A percentile compares a stretch with the other conserved stretches of the same genome.
These are phyloP conservation scores for Sisyra nigra DNA, from an alignment of 2,888 invertebrate genomes.

Conservation along the genomic window DNA sequence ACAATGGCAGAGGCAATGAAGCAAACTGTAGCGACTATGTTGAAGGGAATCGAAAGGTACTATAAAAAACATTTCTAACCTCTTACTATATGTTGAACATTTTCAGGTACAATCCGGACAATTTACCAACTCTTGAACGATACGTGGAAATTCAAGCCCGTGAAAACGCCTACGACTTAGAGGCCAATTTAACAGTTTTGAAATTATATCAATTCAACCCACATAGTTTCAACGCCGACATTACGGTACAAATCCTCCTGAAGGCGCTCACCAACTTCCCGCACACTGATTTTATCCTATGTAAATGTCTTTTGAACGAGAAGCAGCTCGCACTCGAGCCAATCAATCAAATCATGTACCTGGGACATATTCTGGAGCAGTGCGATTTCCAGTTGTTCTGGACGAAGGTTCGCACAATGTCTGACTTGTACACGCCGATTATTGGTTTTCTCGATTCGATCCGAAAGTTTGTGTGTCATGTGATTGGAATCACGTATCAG, in stretches of 20 bases:
- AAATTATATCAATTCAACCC: conserved; percentile 97
- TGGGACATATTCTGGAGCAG: conserved; percentile 83
- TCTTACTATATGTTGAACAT: conserved; percentile 4
- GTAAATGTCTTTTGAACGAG: conserved; percentile 88
- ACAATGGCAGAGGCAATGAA: conserved; percentile 58
- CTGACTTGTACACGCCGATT: conserved; percentile 61
- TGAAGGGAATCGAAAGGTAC: conserved; percentile 87
- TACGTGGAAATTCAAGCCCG: conserved; percentile 87
- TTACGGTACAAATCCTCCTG: conserved; percentile 78
- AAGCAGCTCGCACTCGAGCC: conserved; percentile 63
- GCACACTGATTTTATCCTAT: conserved; percentile 93
- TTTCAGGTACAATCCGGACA: conserved; percentile 89
- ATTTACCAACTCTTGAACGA: conserved; percentile 73
- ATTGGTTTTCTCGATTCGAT: conserved; percentile 89
- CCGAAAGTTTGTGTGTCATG: conserved; percentile 92
- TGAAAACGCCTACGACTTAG: conserved; percentile 90
- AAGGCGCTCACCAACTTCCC: conserved; percentile 96
- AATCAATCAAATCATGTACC: conserved; percentile 73
- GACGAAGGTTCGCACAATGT: conserved; percentile 60
- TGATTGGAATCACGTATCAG: conserved; percentile 94
- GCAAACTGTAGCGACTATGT: conserved; percentile 69
- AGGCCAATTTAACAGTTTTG: conserved; percentile 90
- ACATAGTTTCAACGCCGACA: conserved; percentile 61
- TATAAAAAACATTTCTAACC: conserved; percentile 7
- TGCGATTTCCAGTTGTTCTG: conserved; percentile 88